Evolutionary conservation across 2,888 invertebrate genomes (phyloP), one percentile per base, ranked within the genome.

Genomic region (Hirtodrosophila confusa): DNA sequence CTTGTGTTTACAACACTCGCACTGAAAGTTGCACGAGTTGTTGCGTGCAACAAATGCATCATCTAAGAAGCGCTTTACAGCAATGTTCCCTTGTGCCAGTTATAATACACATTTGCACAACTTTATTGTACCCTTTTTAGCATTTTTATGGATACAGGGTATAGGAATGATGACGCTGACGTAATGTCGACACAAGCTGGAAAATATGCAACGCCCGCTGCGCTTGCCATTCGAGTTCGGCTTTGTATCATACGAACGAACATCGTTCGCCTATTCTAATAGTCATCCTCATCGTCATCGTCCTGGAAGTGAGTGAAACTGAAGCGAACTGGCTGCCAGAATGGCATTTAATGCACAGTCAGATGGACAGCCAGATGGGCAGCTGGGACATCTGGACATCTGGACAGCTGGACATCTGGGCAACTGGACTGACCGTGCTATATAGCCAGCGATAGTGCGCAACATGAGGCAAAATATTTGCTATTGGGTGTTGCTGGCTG

Each of bases 321-420:
- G 55, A 73, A 61, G 58, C 60, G 64, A 69, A 61, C 48, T 50
- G 66, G 49, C 66, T 82, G 86, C 70, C 74, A 58, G 85, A 80
- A 66, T 82, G 85, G 78, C 87, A 74, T 85, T 84, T 74, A 86
- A 84, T 84, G 75, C 80, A 80, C 65, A 68, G 65, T 69, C 61
- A 75, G 69, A 48, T 56, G 72, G 79, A 61, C 54, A 60, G 79
- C 58, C 54, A 60, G 45, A 37, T 37, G 41, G 29, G 39, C 49
- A 54, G 50, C 27, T 9, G 41, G 12, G 7, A 33, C 36, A 48
- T 23, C 2, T 9, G 24, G 7, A 11, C 35, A 27, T n/a, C 23
- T 37, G 12, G 7, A 33, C 36, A 48, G 23, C 1, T 9, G 24
- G 9, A 11, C 35, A 1, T 11, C 23, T 35, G 4, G 8, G 23